Conservation (phyloP, 2,888 invertebrate genomes). For the Antitype chi region DNA sequence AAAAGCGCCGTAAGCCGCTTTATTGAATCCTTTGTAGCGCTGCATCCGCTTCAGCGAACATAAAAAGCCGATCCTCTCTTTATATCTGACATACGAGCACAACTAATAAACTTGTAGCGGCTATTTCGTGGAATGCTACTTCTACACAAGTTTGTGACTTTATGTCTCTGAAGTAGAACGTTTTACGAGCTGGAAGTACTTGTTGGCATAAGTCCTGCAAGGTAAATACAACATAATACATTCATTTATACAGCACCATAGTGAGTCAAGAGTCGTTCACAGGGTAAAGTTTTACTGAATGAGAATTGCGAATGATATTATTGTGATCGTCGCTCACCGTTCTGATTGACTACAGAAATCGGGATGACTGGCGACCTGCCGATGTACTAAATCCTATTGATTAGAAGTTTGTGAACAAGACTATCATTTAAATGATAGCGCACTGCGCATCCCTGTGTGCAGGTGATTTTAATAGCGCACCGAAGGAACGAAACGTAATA, state of each 20-base stretch:
- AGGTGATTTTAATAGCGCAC: neutral
- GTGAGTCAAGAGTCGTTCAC: neutral
- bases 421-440: neutral
- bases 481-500: too few species aligned
- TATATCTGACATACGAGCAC: slow-evolving; percentile 1
- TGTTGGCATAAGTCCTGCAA: slow-evolving; percentile 6
- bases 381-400: neutral
- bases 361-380: neutral
- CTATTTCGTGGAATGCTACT: slow-evolving; percentile 9
- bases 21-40: slow-evolving; percentile 40
- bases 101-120: slow-evolving; percentile 29
- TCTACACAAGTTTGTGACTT: slow-evolving; percentile 15
- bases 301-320: neutral
- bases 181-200: slow-evolving; percentile 12
- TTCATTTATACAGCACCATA: neutral
- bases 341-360: neutral
- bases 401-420: neutral
- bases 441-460: neutral
- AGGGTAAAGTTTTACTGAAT: neutral
- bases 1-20: slow-evolving; percentile 21
- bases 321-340: neutral
- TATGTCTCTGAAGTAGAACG: slow-evolving; percentile 7
- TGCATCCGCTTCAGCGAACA: slow-evolving; percentile 21
- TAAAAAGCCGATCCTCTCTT: slow-evolving; percentile 8
- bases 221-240: neutral